Conservation (phyloP, 2,113 vertebrate species). For the Charina bottae region DNA sequence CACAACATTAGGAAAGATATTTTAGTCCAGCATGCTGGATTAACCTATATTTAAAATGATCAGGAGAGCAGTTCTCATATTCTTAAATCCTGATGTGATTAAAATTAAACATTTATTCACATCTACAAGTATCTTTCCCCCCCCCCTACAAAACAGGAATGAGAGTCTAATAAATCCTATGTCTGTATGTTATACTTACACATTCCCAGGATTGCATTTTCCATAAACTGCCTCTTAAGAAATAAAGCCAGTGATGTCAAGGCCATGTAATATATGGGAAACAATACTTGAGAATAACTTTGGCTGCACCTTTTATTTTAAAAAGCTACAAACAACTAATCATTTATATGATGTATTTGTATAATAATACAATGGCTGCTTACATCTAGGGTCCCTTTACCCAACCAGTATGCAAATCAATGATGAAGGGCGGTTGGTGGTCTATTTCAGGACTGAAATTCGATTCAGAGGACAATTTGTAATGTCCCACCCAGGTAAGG, state of each 20-base stretch:
- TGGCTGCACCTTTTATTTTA: background rate
- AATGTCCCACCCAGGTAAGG: constrained; percentile 78
- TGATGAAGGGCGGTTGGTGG: constrained; percentile 75
- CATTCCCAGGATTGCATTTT: too few species aligned
- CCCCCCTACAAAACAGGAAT: background rate
- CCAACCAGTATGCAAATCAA: constrained; percentile 80
- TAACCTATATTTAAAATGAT: background rate
- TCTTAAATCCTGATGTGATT: background rate
- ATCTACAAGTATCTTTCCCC: background rate
- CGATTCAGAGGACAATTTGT: constrained; percentile 79
- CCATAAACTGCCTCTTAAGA: too few species aligned
- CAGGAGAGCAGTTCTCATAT: rapidly evolving
- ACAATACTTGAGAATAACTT: background rate
- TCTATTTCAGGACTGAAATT: constrained; percentile 78
- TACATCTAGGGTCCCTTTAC: constrained; percentile 74
- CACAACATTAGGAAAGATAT: background rate
- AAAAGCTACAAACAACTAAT: background rate
- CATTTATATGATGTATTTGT: background rate
- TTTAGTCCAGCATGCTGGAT: background rate
- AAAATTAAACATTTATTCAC: rapidly evolving
- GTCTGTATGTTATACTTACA: too few species aligned
- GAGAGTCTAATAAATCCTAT: background rate
- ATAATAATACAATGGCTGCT: background rate
- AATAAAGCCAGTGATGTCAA: too few species aligned
- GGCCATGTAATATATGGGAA: background rate